Base-by-base conservation (phyloP, 1,140 invertebrate species). In the Agrilus planipennis region DNA sequence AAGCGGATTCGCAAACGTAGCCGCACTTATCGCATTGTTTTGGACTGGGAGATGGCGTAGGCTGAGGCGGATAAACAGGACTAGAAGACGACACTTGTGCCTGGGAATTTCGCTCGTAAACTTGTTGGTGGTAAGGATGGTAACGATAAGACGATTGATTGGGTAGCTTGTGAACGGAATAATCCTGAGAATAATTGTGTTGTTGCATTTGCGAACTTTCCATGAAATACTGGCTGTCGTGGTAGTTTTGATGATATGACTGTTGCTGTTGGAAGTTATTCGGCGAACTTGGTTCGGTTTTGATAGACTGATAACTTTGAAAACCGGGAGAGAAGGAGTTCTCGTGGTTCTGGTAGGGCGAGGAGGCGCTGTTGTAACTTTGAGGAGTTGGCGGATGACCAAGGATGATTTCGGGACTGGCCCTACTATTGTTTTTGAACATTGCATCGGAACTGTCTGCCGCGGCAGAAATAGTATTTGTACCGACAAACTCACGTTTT, bases 11-110 rank as follows among this genome's bases (percentile, higher is more conserved):
- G 55, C 75, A 84, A 20, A 84, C 73, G 39, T 72, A 76, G 20
- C 82, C 81, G 54, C 83, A 86, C 52, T 85, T 85, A 44, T 86
- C 83, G 58, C 84, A 87, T 49, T 84, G 81, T 46, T 77, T 68
- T 0, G 75, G 75, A 28, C 75, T 75, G 2, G 71, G 71, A 7
- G 74, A 73, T 25, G 73, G 73, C 21, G 69, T 72, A 4, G 70
- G 70, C 47, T 77, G 73, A 57, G 71, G 43, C 1, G 73, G 73
- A 49, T 76, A 79, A 1, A 71, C 55, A 4, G 77, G 75, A 46
- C 74, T 77, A 9, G 75, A 72, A 10, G 75, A 76, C 15, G 73
- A 73, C n/a, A 74, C 73, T 34, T 71, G 72, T 16, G 66, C 67
- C 40, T 53, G 49, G 18, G 18, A 12, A 4, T 30, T 40, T 4